Evolutionary conservation across 2,797 vertebrate genomes (phyloP).

Genomic region (Scleropages formosus): DNA sequence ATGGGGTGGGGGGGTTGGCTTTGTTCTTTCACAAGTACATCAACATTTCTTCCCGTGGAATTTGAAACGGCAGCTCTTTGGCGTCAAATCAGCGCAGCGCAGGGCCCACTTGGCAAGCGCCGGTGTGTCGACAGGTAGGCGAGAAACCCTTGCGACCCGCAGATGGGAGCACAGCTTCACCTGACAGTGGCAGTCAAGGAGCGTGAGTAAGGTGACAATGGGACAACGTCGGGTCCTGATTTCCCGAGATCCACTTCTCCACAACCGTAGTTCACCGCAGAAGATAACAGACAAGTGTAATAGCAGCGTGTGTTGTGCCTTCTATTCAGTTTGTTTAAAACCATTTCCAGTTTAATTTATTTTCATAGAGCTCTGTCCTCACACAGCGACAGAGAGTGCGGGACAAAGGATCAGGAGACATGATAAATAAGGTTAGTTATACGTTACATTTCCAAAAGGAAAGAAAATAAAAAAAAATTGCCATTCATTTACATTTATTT

Average conservation of each 20-base stretch:
- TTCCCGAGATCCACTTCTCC: background rate
- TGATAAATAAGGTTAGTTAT: too few species aligned
- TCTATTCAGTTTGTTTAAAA: too few species aligned
- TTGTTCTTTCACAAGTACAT: background rate
- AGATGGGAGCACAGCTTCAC: constrained; percentile 18
- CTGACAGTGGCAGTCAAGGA: constrained; percentile 9
- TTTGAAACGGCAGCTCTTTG: constrained; percentile 50
- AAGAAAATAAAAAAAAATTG: too few species aligned
- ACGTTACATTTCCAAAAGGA: too few species aligned
- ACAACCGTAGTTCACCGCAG: background rate
- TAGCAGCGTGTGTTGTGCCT: background rate
- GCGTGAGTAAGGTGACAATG: constrained; percentile 3
- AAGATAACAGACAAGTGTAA: constrained; percentile 18
- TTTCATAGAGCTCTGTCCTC: too few species aligned
- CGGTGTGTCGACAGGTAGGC: constrained; percentile 56
- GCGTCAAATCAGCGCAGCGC: background rate
- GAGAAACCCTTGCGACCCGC: constrained; percentile 50
- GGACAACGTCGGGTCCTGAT: background rate
- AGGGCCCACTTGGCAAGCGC: constrained; percentile 39
- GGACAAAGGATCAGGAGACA: too few species aligned
- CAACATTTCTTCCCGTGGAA: constrained; percentile 2
- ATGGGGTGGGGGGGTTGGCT: background rate
- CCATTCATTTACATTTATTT: too few species aligned
- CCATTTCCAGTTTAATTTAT: too few species aligned
- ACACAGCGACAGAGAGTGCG: too few species aligned